Base-by-base conservation (phyloP, 2,888 invertebrate genomes). In the Gastrophysa polygoni region DNA sequence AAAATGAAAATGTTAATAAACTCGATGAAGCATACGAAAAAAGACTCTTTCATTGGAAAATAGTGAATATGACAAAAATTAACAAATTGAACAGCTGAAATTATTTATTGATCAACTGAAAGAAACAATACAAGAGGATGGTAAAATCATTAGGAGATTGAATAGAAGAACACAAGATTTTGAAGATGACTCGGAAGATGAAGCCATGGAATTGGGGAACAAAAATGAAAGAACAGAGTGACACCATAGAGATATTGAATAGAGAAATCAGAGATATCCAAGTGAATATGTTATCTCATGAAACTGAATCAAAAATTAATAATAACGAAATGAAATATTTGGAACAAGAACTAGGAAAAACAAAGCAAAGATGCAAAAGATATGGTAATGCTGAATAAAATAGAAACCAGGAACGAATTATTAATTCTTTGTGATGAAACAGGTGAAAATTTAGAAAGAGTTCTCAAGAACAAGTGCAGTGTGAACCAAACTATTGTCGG, bases 91-190 rank as follows among this genome's bases (percentile, higher is more conserved):
- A 44, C 8, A n/a, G 17, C n/a, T 44, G 8, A 44, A 44, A 44
- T 8, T n/a, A 17, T 8, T 44, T 16, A 44, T 44, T 44, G 44
- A 44, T 17, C 44, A 44, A 44, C 17, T 44, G 44, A 44, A 44
- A 44, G 16, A 44, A 44, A 44, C n/a, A 44, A 44, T 44, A 44
- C 16, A 44, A 44, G 44, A 44, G 17, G 17, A 44, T 16, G 17
- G 17, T n/a, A 44, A n/a, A 8, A 16, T 16, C 14, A 44, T 44
- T 17, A 44, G 17, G 17, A 7, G 44, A 17, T 17, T 44, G 44
- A 44, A 44, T n/a, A 44, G 44, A 16, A 44, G 44, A 44, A 44
- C 44, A 44, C 14, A 17, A 17, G 44, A 44, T 44, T 44, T 44
- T 44, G 44, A 44, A 44, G 44, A 44, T 44, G 44, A 44, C n/a